These are phyloP conservation scores for Ranitomeya imitator DNA, from an alignment of 2,113 vertebrate species.

Conservation along the genomic window DNA sequence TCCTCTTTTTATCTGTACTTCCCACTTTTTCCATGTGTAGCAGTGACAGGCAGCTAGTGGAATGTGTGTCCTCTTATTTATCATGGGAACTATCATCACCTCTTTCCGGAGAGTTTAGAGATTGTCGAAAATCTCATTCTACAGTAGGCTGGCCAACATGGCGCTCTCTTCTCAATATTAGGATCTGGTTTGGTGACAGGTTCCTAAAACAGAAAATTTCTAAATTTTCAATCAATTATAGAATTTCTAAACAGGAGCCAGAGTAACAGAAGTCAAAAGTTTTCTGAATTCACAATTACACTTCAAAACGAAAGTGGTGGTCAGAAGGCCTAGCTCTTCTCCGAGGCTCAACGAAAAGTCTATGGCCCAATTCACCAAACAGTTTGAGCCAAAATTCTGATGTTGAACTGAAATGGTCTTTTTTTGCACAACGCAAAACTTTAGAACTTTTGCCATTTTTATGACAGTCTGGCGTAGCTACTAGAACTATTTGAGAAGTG, in stretches of 20 bases:
- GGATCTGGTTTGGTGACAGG: background rate
- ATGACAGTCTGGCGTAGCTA: too few species aligned
- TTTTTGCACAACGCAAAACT: too few species aligned
- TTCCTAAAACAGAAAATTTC: background rate
- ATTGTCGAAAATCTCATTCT: background rate
- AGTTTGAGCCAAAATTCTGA: too few species aligned
- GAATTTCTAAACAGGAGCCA: background rate
- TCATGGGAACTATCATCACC: slow-evolving; percentile 51
- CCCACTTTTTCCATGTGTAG: slow-evolving; percentile 54
- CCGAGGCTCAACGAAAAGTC: too few species aligned
- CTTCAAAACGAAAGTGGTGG: too few species aligned
- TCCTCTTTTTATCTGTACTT: slow-evolving; percentile 51
- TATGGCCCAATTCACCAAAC: too few species aligned
- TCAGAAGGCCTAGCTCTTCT: too few species aligned
- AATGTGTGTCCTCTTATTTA: slow-evolving; percentile 48
- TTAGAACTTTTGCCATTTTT: too few species aligned
- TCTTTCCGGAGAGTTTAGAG: slow-evolving; percentile 42
- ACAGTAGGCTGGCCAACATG: too few species aligned
- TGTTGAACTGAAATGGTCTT: too few species aligned
- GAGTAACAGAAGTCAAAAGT: background rate
- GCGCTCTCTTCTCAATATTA: background rate
- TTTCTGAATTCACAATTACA: background rate
- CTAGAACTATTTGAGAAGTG: too few species aligned
- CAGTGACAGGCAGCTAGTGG: slow-evolving; percentile 38
- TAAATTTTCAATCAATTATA: background rate